A percentile compares a stretch with the other conserved stretches of the same genome.
These are phyloP conservation scores for Mayetiola destructor DNA, from an alignment of 2,888 invertebrate species.

Conservation along the genomic window DNA sequence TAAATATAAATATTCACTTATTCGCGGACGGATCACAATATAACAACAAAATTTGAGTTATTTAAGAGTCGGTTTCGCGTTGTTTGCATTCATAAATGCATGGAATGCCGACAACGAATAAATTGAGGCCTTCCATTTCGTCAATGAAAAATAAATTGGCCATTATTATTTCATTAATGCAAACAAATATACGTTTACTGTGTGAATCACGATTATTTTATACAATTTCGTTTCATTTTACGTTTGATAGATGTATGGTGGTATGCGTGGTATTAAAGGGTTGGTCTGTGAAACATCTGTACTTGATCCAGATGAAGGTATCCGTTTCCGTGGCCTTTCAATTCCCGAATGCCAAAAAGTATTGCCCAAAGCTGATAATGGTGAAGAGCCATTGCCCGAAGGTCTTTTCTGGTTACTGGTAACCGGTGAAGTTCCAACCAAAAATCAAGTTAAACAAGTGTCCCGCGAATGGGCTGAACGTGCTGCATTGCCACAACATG, in stretches of 20 bases:
- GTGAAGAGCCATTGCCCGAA: conserved; percentile 77
- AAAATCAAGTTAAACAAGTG: conserved; percentile 56
- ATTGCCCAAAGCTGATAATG: conserved; percentile 62
- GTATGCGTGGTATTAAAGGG: conserved; percentile 87
- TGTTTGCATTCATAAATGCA: too few species aligned
- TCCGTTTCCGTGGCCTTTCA: conserved; percentile 79
- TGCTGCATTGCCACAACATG: conserved; percentile 56
- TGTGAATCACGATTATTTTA: too few species aligned
- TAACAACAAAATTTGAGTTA: too few species aligned
- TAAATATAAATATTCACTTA: too few species aligned
- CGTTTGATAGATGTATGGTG: conserved; percentile 55
- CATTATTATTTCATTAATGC: too few species aligned
- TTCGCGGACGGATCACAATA: too few species aligned
- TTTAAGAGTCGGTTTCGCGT: too few species aligned
- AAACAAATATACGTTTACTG: too few species aligned
- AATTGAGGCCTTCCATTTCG: too few species aligned
- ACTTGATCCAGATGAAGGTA: conserved; percentile 84
- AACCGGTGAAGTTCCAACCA: conserved; percentile 76
- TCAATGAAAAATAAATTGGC: too few species aligned
- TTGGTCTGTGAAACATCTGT: conserved; percentile 87
- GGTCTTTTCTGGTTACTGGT: conserved; percentile 87
- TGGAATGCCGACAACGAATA: too few species aligned
- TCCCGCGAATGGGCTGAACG: conserved; percentile 68
- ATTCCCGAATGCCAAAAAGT: conserved; percentile 85
- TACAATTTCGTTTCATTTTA: not conserved